Evolutionary conservation across 2,888 invertebrate genomes (phyloP), one percentile per base, ranked within the genome.

Genomic region (Petrolisthes cinctipes): DNA sequence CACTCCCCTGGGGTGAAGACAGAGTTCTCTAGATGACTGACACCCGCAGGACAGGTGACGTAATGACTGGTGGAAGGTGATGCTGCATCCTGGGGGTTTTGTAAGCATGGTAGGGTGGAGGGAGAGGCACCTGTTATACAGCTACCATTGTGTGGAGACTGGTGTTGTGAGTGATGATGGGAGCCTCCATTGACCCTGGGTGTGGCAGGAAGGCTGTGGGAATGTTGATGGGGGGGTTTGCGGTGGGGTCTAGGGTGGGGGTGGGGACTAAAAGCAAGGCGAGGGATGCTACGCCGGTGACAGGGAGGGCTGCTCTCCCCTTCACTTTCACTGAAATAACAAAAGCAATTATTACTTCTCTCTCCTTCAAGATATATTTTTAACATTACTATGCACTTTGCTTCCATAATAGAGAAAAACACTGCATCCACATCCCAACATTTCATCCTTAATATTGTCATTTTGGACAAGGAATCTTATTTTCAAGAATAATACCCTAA

Each of bases 141-240:
- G 20, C 75, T 71, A 4, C 84, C 3, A 87, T n/a, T 71, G 71
- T n/a, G 20, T 6, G 6, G 17, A n/a, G 14, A 20, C n/a, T 71
- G 71, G 71, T 71, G 20, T n/a, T 71, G 14, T 20, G 20, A 20
- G 6, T n/a, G 23, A 17, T 68, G 82, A 11, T 85, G 76, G 14
- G 85, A 85, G 54, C 83, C 83, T 14, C 86, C 81, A 73, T 86
- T 89, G 66, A 89, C 89, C 75, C 89, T 85, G 5, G 89, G 89
- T 6, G 89, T 89, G 53, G 81, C 86, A 68, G 89, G 89, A 7
- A 89, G 83, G 76, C 89, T 89, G 37, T 87, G 71, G n/a, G 89
- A 89, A 56, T 84, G 78, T 56, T 85, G 86, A 20, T 89, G 89
- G 3, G 86, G 57, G 54, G 81, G 84, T 37, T 89, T 68, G 56